phyloP scores from a whole-genome alignment of 2,797 vertebrate species.

The Hippoglossus hippoglossus region DNA sequence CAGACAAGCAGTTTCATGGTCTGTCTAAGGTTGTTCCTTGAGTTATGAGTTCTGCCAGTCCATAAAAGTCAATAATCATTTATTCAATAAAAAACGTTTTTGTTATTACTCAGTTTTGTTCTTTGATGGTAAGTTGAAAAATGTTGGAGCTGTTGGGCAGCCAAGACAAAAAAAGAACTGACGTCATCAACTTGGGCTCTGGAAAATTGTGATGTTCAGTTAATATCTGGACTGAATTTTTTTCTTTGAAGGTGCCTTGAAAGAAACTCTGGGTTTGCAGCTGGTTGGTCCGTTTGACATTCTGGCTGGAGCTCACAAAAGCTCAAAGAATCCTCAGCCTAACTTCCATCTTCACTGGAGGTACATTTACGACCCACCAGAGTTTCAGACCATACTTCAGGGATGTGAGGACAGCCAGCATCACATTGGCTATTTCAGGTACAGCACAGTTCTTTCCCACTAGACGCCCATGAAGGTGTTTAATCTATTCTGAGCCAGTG shows the following conservation, averaged over 20 bases:
- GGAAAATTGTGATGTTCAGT: not conserved
- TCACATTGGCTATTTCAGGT: slow-evolving; percentile 98
- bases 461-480: not conserved
- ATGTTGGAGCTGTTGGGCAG: no score
- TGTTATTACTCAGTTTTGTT: no score
- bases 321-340: slow-evolving; percentile 76
- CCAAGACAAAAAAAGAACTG: no score
- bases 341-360: slow-evolving; percentile 95
- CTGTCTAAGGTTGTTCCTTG: no score
- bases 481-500: not conserved
- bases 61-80: no score
- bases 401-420: slow-evolving; percentile 88
- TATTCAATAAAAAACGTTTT: no score
- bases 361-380: slow-evolving; percentile 96
- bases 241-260: slow-evolving; percentile 84
- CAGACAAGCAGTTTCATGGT: no score
- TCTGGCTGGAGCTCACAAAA: slow-evolving; percentile 90
- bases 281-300: slow-evolving; percentile 96
- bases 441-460: slow-evolving; percentile 28
- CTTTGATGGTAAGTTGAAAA: no score
- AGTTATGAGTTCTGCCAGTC: no score
- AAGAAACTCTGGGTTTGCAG: slow-evolving; percentile 86
- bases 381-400: slow-evolving; percentile 93
- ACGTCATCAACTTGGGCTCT: no score
- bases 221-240: not conserved